These are phyloP conservation scores for Operophtera brumata DNA, from an alignment of 2,888 invertebrate genomes.

Conservation along the genomic window DNA sequence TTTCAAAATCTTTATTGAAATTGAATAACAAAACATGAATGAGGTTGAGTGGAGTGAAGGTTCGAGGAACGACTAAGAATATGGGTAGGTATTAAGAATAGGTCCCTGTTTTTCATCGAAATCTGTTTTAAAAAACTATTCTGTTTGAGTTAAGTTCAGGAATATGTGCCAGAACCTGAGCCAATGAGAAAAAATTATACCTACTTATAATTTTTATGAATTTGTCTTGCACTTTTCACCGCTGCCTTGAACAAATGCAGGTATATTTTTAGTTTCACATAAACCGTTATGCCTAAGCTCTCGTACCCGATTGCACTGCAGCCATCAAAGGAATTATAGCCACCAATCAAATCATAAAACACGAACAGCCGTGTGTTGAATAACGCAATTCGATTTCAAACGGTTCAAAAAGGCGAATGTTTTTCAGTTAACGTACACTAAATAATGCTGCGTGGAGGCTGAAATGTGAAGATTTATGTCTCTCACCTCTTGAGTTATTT, in stretches of 20 bases:
- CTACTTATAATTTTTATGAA: too few species aligned
- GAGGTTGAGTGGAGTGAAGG: too few species aligned
- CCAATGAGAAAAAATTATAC: too few species aligned
- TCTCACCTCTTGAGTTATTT: conserved; percentile 50
- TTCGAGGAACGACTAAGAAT: too few species aligned
- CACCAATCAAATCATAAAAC: conserved; percentile 34
- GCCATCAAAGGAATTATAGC: conserved; percentile 32
- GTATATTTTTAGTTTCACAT: conserved; percentile 26
- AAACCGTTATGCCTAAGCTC: conserved; percentile 31
- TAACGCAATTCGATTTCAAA: conserved; percentile 36
- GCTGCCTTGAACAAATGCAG: conserved; percentile 5
- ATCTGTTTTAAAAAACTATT: too few species aligned
- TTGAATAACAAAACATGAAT: too few species aligned
- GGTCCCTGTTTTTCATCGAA: too few species aligned
- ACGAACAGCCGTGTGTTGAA: conserved; percentile 29
- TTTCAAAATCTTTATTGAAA: too few species aligned
- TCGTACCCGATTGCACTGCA: conserved; percentile 25
- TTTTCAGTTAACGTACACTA: conserved; percentile 47
- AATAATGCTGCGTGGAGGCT: conserved; percentile 42
- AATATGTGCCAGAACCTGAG: too few species aligned
- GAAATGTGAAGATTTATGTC: conserved; percentile 50
- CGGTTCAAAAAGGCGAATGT: conserved; percentile 37
- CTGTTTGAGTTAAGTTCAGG: too few species aligned
- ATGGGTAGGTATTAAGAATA: too few species aligned
- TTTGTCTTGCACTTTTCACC: neutral